These are phyloP conservation scores for Eretmochelys imbricata DNA, from an alignment of 2,113 vertebrate species.

Conservation along the genomic window DNA sequence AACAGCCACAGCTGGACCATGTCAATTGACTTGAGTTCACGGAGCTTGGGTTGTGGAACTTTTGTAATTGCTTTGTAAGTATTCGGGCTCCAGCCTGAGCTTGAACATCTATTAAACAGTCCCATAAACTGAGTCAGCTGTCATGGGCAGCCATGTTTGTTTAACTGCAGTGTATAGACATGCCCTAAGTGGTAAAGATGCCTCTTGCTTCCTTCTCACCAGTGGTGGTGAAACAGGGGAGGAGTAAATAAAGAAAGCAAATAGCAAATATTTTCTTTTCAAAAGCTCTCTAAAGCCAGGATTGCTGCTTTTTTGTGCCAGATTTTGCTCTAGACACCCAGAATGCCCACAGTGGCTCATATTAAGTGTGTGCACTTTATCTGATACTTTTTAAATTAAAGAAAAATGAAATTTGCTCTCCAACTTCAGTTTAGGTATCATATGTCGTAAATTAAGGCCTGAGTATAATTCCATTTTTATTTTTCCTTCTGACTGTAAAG, in stretches of 20 bases:
- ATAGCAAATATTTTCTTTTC: constrained; percentile 11
- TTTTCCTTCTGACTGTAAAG: constrained; percentile 32
- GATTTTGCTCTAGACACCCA: background rate
- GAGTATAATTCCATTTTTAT: constrained; percentile 26
- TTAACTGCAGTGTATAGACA: background rate
- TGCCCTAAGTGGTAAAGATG: background rate
- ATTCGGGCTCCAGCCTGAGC: background rate
- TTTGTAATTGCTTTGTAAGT: background rate
- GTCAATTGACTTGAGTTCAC: background rate
- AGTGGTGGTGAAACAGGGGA: background rate
- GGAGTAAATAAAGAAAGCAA: constrained; percentile 15
- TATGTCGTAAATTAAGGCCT: constrained; percentile 50
- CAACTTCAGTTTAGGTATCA: constrained; percentile 27
- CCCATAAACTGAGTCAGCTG: background rate
- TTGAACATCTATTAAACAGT: background rate
- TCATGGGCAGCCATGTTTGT: background rate
- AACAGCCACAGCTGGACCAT: background rate
- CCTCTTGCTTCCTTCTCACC: background rate
- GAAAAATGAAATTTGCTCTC: constrained; percentile 33
- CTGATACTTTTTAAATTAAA: constrained; percentile 23
- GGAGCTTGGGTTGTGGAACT: background rate
- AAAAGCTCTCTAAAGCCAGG: constrained; percentile 27
- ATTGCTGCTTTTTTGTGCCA: constrained; percentile 19
- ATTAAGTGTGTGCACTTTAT: background rate
- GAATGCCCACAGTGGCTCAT: background rate